phyloP scores from a whole-genome alignment of 1,140 invertebrate genomes.

The Centruroides sculpturatus region DNA sequence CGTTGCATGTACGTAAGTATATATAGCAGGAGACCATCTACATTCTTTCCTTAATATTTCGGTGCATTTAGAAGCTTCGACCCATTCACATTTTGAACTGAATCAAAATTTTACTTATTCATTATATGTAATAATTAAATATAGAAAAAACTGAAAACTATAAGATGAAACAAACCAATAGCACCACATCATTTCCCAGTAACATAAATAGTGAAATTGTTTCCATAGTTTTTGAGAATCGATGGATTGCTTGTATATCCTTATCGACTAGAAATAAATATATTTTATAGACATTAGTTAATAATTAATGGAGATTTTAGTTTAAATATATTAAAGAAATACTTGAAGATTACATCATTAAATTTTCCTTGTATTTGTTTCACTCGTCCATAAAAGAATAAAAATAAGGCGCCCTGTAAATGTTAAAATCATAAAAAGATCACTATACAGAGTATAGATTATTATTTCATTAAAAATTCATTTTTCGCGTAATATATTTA shows the following conservation, averaged over 20 bases:
- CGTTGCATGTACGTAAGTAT: slow-evolving; percentile 73
- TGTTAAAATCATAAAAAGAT: neutral
- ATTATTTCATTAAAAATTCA: too few species aligned
- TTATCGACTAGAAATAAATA: slow-evolving; percentile 37
- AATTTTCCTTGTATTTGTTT: slow-evolving; percentile 68
- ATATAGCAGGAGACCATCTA: slow-evolving; percentile 81
- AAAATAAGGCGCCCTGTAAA: slow-evolving; percentile 67
- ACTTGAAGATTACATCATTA: slow-evolving; percentile 28
- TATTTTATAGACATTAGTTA: too few species aligned
- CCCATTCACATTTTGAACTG: slow-evolving; percentile 44
- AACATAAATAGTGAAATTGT: slow-evolving; percentile 89
- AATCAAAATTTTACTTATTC: neutral
- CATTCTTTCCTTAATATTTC: slow-evolving; percentile 55
- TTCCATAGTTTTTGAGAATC: slow-evolving; percentile 72
- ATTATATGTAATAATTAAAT: neutral
- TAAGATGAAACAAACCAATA: slow-evolving; percentile 42
- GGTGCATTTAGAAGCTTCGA: slow-evolving; percentile 54
- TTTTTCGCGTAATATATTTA: too few species aligned
- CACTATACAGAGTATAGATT: too few species aligned
- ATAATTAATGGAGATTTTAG: neutral
- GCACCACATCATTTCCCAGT: slow-evolving; percentile 90
- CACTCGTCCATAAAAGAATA: slow-evolving; percentile 77
- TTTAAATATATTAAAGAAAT: slow-evolving; percentile 4
- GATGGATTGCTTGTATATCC: slow-evolving; percentile 68
- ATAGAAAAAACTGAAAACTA: slow-evolving; percentile 3